Percentiles rank a stretch among this genome's conserved stretches.
Evolutionary conservation across 1,140 invertebrate species (phyloP).

Genomic region (Tetramorium simillimum): DNA sequence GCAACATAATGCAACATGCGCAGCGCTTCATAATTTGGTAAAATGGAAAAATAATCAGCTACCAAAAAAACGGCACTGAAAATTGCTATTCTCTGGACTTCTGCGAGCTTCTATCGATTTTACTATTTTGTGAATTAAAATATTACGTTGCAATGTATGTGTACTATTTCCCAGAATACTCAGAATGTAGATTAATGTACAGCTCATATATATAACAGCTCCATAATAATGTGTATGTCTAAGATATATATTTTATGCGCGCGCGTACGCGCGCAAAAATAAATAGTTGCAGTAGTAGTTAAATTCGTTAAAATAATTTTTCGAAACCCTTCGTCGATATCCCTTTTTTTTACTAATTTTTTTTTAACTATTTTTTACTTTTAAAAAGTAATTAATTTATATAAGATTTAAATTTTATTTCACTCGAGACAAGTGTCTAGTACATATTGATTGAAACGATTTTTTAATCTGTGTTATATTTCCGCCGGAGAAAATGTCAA

Average conservation of each 20-base stretch:
- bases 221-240: conserved; percentile 55
- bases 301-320: background rate
- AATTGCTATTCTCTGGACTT: conserved; percentile 50
- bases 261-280: conserved; percentile 43
- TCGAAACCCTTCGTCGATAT: background rate
- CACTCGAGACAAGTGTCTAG: background rate
- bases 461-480: background rate
- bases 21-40: conserved; percentile 54
- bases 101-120: conserved; percentile 55
- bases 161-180: conserved; percentile 30
- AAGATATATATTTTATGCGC: conserved; percentile 62
- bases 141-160: conserved; percentile 2
- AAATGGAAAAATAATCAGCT: background rate
- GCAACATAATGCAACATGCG: background rate
- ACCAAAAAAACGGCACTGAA: conserved; percentile 22
- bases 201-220: conserved; percentile 39
- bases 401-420: background rate
- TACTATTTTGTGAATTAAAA: conserved; percentile 14
- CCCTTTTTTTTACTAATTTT: background rate
- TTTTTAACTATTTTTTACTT: background rate
- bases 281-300: conserved; percentile 64
- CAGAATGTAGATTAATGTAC: conserved; percentile 68
- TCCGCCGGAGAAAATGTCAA: background rate
- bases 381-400: background rate
- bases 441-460: background rate